phyloP scores from a whole-genome alignment of 2,113 vertebrate species.

The Zapornia atra region DNA sequence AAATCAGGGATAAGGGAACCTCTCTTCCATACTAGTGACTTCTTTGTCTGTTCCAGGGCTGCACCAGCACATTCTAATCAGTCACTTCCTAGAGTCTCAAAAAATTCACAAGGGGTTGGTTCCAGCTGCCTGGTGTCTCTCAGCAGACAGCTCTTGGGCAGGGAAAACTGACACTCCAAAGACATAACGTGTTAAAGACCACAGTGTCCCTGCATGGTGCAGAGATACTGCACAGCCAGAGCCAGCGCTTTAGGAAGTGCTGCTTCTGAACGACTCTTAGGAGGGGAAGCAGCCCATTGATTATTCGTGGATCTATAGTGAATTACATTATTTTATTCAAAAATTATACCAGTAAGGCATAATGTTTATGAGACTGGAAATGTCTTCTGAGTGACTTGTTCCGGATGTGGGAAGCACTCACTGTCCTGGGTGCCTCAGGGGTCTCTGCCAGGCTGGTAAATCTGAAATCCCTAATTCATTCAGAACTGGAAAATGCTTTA shows the following conservation, averaged over 20 bases:
- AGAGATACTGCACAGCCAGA: not conserved
- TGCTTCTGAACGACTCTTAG: not conserved
- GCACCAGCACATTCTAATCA: not conserved
- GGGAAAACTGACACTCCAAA: constrained; percentile 31
- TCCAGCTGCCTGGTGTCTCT: constrained; percentile 48
- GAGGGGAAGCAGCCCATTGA: constrained; percentile 33
- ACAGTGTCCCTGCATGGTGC: not conserved
- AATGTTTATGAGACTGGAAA: constrained; percentile 26
- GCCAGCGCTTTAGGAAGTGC: not conserved
- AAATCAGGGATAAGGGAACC: not conserved
- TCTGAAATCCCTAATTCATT: constrained; percentile 26
- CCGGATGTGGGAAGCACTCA: constrained; percentile 26
- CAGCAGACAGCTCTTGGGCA: rapidly evolving
- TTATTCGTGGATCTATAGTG: constrained; percentile 15
- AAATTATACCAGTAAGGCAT: constrained; percentile 6
- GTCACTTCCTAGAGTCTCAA: not conserved
- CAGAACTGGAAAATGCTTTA: constrained; percentile 17
- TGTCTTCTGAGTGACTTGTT: constrained; percentile 8
- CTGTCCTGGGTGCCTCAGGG: not conserved
- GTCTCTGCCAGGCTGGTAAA: constrained; percentile 32
- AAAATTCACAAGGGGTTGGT: not conserved
- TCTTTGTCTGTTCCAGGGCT: not conserved
- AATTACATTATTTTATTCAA: constrained; percentile 28
- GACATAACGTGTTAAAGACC: not conserved
- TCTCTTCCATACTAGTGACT: not conserved